Evolutionary conservation across 1,140 invertebrate genomes (phyloP), one percentile per base, ranked within the genome.

Genomic region (Brachystomella parvula): DNA sequence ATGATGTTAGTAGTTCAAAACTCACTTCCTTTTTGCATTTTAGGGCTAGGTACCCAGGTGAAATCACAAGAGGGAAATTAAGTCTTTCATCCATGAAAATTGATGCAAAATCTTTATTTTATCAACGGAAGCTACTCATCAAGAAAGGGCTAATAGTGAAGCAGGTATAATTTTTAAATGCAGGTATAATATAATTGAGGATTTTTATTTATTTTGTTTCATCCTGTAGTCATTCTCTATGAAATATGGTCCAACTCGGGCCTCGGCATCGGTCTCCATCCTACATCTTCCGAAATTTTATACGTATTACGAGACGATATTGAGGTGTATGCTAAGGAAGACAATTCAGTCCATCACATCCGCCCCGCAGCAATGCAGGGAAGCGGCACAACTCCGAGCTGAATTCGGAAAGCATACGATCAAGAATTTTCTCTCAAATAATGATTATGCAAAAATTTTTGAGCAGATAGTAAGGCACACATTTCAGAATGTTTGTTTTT

Each of bases 71-170:
- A 33, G 88, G 88, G 39, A 83, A 83, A 69, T 75, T 79, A 28
- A 83, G 84, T 68, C 75, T 87, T 47, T 64, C 76, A 44, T 67
- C 74, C 2, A 73, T 78, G 60, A 76, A 75, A 35, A 67, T 74
- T 24, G 82, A 85, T 75, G 77, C 84, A 1, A 89, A 87, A 75
- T 79, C 80, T 1, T 75, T 88, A 44, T 87, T 86, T 77, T 88
- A 89, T 75, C 81, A 84, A 63, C 75, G 85, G 47, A 87, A 88
- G 75, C 74, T 77, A 63, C 76, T 89, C 12, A 65, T 82, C n/a
- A 75, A 80, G 17, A 75, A 84, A 29, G 80, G 83, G 58, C 74
- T 89, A 2, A 83, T 89, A 19, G 83, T 79, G 2, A 87, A 87
- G 74, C 86, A 89, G 49, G 49, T 53, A 24, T 31, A 24, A 33